Evolutionary conservation across 53 echinoderm and acorn worm genomes (phyloP).

Genomic region (Crossaster papposus): DNA sequence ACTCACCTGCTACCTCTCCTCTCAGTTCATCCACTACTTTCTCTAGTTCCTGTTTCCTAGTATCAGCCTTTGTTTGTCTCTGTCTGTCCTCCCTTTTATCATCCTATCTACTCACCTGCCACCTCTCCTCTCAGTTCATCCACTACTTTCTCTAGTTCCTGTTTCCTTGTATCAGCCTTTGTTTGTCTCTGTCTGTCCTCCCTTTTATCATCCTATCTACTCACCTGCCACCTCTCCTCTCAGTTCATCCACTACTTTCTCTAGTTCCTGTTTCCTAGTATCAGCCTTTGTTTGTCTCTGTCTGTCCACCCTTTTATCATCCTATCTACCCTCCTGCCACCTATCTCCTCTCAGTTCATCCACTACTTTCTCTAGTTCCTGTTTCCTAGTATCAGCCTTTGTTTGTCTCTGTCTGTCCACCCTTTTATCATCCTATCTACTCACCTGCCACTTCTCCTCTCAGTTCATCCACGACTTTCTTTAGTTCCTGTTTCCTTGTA

Average conservation of each 20-base stretch:
- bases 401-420: slow-evolving; percentile 11
- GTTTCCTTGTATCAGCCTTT: slow-evolving; percentile 73
- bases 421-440: slow-evolving; percentile 16
- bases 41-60: slow-evolving; percentile 71
- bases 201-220: neutral
- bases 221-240: slow-evolving; percentile 88
- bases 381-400: slow-evolving; percentile 70
- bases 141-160: slow-evolving; percentile 78
- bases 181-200: neutral
- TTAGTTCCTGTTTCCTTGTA: slow-evolving; percentile 74
- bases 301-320: slow-evolving; percentile 16
- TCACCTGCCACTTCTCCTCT: slow-evolving; percentile 89
- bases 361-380: slow-evolving; percentile 80
- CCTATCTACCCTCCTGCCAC: slow-evolving; percentile 69
- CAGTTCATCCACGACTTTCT: slow-evolving; percentile 81
- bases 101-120: slow-evolving; percentile 66
- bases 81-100: slow-evolving; percentile 15
- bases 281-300: slow-evolving; percentile 66
- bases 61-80: neutral
- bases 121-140: slow-evolving; percentile 88
- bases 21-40: slow-evolving; percentile 74
- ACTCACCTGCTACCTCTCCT: slow-evolving; percentile 86
- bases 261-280: slow-evolving; percentile 74
- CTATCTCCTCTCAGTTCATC: slow-evolving; percentile 90
- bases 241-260: slow-evolving; percentile 82